Percentiles rank a stretch among this genome's conserved stretches.
Conservation (phyloP, 2,888 invertebrate species). For the Ditula angustiorana region DNA sequence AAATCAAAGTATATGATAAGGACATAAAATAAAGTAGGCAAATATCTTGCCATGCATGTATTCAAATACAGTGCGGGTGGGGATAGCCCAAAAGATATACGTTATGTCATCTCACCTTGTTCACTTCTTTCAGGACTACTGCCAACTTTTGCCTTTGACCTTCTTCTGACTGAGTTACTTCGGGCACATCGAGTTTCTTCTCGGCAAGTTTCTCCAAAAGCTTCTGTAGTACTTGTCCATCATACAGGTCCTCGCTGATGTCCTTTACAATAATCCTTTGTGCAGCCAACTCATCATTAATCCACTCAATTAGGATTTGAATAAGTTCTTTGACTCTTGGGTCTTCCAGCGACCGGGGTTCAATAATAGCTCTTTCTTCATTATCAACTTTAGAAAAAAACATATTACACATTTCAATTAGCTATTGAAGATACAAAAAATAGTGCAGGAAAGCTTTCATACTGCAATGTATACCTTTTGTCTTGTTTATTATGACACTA, state of each 20-base stretch:
- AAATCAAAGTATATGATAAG: too few species aligned
- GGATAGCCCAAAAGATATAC: too few species aligned
- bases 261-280: slow-evolving; percentile 99
- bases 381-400: slow-evolving; percentile 91
- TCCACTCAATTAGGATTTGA: slow-evolving; percentile 97
- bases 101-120: slow-evolving; percentile 85
- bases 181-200: slow-evolving; percentile 97
- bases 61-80: too few species aligned
- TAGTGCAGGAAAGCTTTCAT: too few species aligned
- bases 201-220: slow-evolving; percentile 93
- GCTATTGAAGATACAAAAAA: too few species aligned
- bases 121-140: slow-evolving; percentile 95
- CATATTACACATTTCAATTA: too few species aligned
- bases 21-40: too few species aligned
- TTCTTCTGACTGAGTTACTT: slow-evolving; percentile 99
- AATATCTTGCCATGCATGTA: too few species aligned
- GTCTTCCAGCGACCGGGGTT: slow-evolving; percentile 94
- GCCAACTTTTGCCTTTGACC: slow-evolving; percentile 97
- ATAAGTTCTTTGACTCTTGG: slow-evolving; percentile 94
- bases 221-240: slow-evolving; percentile 94
- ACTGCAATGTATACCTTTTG: too few species aligned
- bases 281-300: slow-evolving; percentile 98
- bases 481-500: too few species aligned
- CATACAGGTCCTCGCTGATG: slow-evolving; percentile 98
- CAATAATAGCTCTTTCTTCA: slow-evolving; percentile 98